Conservation (phyloP, 2,797 vertebrate genomes). For the Mionectes olivaceus region DNA sequence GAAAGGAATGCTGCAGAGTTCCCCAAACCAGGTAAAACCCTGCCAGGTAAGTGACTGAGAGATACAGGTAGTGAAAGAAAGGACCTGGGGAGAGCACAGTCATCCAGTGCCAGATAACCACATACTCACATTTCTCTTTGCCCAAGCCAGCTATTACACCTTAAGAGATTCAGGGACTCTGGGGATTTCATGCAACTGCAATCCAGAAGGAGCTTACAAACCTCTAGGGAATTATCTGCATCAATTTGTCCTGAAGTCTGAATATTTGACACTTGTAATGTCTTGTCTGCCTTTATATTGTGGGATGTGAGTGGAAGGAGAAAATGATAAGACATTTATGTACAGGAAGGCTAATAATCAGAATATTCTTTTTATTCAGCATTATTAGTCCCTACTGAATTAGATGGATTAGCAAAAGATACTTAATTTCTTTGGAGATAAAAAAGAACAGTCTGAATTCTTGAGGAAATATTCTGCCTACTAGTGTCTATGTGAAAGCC, state of each 20-base stretch:
- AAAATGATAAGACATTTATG: background rate
- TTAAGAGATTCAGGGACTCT: background rate
- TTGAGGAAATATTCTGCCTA: slow-evolving; percentile 15
- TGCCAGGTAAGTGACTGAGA: background rate
- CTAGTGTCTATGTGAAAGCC: background rate
- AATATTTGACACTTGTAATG: background rate
- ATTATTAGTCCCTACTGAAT: slow-evolving; percentile 37
- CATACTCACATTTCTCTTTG: background rate
- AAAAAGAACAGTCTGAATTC: background rate
- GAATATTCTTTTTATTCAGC: slow-evolving; percentile 1
- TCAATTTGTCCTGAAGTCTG: background rate
- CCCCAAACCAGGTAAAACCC: background rate
- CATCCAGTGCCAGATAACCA: background rate
- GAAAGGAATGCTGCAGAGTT: background rate
- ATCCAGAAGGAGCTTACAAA: background rate
- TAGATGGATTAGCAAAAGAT: slow-evolving; percentile 22
- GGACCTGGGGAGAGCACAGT: accelerated
- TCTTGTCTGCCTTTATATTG: slow-evolving; percentile 15
- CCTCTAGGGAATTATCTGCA: background rate
- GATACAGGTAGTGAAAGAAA: background rate
- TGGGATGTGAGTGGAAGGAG: slow-evolving; percentile 1
- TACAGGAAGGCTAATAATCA: slow-evolving; percentile 13
- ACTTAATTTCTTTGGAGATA: background rate
- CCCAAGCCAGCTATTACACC: background rate
- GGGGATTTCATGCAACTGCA: background rate